Evolutionary conservation across 2,888 invertebrate genomes (phyloP).

Genomic region (Arrhopalites spinosus): DNA sequence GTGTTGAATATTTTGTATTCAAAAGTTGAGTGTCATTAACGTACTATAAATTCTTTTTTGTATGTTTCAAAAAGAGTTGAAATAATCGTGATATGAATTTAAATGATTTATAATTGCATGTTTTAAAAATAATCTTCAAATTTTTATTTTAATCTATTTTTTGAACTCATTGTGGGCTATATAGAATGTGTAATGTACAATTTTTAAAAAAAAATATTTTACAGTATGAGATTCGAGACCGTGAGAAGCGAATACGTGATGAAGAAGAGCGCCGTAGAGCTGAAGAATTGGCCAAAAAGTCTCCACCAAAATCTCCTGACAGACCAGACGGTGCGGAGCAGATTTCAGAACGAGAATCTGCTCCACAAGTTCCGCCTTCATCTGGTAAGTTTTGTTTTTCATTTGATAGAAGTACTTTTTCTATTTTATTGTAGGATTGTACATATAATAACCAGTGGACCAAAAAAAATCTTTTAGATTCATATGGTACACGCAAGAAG

Average conservation of each 20-base stretch:
- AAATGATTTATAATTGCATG: no score
- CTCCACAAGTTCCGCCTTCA: constrained; percentile 36
- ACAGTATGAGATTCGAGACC: constrained; percentile 95
- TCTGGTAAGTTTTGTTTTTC: constrained; percentile 30
- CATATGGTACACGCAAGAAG: no score
- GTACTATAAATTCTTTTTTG: not conserved
- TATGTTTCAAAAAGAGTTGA: not conserved
- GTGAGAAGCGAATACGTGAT: constrained; percentile 80
- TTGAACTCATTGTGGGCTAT: no score
- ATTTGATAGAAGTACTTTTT: not conserved
- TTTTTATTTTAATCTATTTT: no score
- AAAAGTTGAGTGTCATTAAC: not conserved
- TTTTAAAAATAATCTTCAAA: no score
- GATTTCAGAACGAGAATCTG: constrained; percentile 53
- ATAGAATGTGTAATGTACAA: no score
- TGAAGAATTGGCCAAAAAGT: constrained; percentile 80
- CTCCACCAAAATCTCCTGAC: constrained; percentile 63
- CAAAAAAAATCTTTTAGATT: no score
- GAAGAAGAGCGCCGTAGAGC: constrained; percentile 69
- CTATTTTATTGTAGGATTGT: no score
- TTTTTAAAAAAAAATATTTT: constrained; percentile 44
- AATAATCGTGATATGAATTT: not conserved
- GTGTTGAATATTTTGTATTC: no score
- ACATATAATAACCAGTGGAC: no score
- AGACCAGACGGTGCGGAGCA: constrained; percentile 56